These are phyloP conservation scores for Tridacna gigas DNA, from an alignment of 2,888 invertebrate genomes.

Conservation along the genomic window DNA sequence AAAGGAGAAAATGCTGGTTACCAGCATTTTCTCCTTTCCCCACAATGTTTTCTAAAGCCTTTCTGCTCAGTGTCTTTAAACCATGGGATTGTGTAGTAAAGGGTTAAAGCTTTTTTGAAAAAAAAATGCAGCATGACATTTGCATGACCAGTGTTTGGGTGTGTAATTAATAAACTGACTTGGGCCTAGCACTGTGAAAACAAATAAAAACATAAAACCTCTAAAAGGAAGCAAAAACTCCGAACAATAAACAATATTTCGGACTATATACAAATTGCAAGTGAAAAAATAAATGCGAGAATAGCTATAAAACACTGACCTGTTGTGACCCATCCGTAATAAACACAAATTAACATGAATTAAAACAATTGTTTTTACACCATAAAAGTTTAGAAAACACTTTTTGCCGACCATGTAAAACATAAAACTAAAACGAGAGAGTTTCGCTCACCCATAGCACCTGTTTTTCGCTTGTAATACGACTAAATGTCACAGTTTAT, in stretches of 20 bases:
- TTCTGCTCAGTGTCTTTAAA: too few species aligned
- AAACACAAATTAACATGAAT: not conserved
- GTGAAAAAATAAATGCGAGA: not conserved
- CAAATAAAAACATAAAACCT: too few species aligned
- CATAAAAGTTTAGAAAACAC: not conserved
- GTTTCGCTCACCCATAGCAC: not conserved
- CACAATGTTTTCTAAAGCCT: not conserved
- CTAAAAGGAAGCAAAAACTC: not conserved
- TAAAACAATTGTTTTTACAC: slow-evolving; percentile 3
- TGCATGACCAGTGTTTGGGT: too few species aligned
- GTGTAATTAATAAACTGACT: too few species aligned
- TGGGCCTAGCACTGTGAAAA: too few species aligned
- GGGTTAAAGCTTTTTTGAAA: too few species aligned
- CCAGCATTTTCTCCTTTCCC: not conserved
- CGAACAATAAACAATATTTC: not conserved
- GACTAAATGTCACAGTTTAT: not conserved
- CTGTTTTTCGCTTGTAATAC: not conserved
- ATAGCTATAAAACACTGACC: not conserved
- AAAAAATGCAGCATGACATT: too few species aligned
- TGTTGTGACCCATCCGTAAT: not conserved
- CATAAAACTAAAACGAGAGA: not conserved
- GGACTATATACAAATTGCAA: not conserved
- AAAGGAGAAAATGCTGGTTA: not conserved
- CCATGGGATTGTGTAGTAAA: too few species aligned
- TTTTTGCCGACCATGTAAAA: not conserved